Conservation (phyloP, 2,888 invertebrate genomes). For the Drosophila lutescens region DNA sequence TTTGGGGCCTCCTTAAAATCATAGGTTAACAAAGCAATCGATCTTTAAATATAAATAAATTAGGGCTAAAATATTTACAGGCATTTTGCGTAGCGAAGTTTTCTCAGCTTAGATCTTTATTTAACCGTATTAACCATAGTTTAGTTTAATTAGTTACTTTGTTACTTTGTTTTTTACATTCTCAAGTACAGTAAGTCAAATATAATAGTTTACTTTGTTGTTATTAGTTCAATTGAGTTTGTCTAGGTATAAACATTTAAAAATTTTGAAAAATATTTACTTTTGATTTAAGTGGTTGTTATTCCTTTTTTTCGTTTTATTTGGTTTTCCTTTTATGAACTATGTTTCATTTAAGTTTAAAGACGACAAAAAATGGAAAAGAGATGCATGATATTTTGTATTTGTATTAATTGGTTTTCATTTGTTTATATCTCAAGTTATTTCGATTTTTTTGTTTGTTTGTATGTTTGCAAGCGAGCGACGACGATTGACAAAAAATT, state of each 20-base stretch:
- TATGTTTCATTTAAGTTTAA: conserved; percentile 39
- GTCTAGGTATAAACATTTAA: conserved; percentile 70
- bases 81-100: conserved; percentile 75
- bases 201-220: conserved; percentile 38
- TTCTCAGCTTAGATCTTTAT: conserved; percentile 24
- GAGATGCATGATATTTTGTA: conserved; percentile 45
- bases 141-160: conserved; percentile 28
- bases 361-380: conserved; percentile 66
- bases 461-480: conserved; percentile 35
- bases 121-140: conserved; percentile 25
- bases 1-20: conserved; percentile 9
- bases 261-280: conserved; percentile 70
- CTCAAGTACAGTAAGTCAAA: conserved; percentile 54
- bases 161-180: conserved; percentile 32
- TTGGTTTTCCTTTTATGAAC: conserved; percentile 6
- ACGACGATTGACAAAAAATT: conserved; percentile 61
- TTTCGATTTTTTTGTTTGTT: conserved; percentile 1
- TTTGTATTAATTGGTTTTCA: conserved; percentile 18
- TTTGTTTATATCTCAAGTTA: conserved; percentile 41
- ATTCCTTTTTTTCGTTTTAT: conserved; percentile 9
- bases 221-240: conserved; percentile 50
- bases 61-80: conserved; percentile 68
- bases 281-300: conserved; percentile 57
- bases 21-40: conserved; percentile 31
- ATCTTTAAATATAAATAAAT: conserved; percentile 22